Percentiles rank a stretch among this genome's conserved stretches.
Evolutionary conservation across 1,140 invertebrate genomes (phyloP).

Genomic region (Drosophila tropicalis): DNA sequence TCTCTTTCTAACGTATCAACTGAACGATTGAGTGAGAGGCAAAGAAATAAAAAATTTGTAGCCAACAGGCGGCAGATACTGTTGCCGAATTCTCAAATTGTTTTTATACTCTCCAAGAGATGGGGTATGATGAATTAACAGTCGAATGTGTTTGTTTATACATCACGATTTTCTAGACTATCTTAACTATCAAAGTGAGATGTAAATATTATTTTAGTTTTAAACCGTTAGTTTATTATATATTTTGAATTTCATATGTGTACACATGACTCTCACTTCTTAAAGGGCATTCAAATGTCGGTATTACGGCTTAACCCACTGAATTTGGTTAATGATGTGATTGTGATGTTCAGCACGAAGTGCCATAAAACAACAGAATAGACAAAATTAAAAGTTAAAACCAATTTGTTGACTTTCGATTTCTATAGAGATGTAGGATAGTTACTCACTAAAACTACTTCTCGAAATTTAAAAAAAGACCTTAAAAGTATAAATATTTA

Average conservation of each 20-base stretch:
- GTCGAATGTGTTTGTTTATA: too few species aligned
- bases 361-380: slow-evolving; percentile 34
- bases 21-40: neutral
- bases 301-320: neutral
- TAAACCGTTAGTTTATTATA: too few species aligned
- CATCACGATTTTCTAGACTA: too few species aligned
- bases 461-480: neutral
- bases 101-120: neutral
- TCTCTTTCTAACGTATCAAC: slow-evolving; percentile 10
- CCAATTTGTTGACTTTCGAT: slow-evolving; percentile 60
- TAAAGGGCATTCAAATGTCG: neutral
- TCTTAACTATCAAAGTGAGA: too few species aligned
- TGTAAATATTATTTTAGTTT: too few species aligned
- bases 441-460: neutral
- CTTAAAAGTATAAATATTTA: too few species aligned
- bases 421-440: slow-evolving; percentile 44
- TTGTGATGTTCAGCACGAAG: slow-evolving; percentile 37
- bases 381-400: slow-evolving; percentile 38
- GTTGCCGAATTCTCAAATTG: slow-evolving; percentile 39
- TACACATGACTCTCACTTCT: neutral
- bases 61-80: slow-evolving; percentile 34
- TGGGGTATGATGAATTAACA: too few species aligned
- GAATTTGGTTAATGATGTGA: slow-evolving; percentile 35
- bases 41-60: slow-evolving; percentile 2
- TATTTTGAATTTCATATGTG: too few species aligned